Conservation (phyloP, 2,113 vertebrate genomes). For the Sitta europaea region DNA sequence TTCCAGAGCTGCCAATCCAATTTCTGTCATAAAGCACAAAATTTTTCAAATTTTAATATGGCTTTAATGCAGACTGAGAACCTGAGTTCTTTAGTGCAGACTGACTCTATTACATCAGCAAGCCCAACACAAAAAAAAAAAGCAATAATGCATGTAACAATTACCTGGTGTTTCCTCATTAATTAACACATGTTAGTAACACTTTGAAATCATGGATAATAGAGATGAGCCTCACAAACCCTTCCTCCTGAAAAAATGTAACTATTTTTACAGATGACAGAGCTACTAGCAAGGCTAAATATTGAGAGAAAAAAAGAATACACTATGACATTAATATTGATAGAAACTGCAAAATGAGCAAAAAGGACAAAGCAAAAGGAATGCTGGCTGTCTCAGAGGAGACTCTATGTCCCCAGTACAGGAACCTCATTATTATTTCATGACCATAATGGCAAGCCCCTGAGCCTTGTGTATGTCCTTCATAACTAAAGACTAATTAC, state of each 20-base stretch:
- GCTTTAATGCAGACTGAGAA: not conserved
- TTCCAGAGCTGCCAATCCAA: not conserved
- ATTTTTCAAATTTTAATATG: not conserved
- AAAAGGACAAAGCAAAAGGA: constrained; percentile 22
- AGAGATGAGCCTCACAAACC: not conserved
- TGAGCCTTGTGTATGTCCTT: not conserved
- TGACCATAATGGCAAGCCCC: constrained; percentile 1
- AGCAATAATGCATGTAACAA: not conserved
- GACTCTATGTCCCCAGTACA: constrained; percentile 16
- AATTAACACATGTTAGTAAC: not conserved
- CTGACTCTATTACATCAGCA: accelerated
- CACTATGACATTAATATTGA: constrained; percentile 15
- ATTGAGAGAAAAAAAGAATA: not conserved
- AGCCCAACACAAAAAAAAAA: not conserved
- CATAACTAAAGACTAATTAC: not conserved
- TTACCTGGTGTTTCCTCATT: not conserved
- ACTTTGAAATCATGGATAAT: not conserved
- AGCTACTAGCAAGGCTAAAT: not conserved
- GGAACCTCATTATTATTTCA: constrained; percentile 61
- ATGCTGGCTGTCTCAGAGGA: constrained; percentile 24
- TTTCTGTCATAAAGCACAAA: not conserved
- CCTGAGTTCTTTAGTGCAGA: not conserved
- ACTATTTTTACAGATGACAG: not conserved
- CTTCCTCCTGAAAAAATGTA: not conserved
- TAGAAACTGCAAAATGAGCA: constrained; percentile 30